Evolutionary conservation across 37 sponge, comb jelly and placozoan species (phyloP).

Genomic region (Theonella swinhoei): DNA sequence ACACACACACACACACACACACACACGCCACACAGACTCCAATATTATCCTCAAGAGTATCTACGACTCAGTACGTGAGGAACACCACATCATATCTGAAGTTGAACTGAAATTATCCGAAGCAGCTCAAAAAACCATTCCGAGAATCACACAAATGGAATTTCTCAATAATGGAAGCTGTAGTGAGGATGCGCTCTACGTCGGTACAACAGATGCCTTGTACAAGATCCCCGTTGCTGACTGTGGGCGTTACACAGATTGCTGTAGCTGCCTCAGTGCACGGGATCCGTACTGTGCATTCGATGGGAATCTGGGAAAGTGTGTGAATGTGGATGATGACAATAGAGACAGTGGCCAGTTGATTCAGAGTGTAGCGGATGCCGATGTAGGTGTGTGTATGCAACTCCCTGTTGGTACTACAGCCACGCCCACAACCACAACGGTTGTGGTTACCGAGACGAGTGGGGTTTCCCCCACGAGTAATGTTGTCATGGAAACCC

Average conservation of each 20-base stretch:
- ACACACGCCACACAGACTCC: neutral
- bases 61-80: neutral
- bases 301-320: slow-evolving; percentile 3
- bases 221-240: slow-evolving; percentile 27
- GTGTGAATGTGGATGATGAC: slow-evolving; percentile 26
- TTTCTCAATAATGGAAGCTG: neutral
- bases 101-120: neutral
- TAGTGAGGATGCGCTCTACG: slow-evolving; percentile 11
- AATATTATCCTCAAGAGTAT: neutral
- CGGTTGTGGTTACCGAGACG: neutral
- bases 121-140: neutral
- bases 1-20: neutral
- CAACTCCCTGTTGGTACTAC: neutral
- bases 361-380: slow-evolving; percentile 35
- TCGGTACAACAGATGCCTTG: slow-evolving; percentile 43
- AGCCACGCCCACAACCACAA: neutral
- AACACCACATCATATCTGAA: neutral
- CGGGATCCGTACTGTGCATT: slow-evolving; percentile 76
- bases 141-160: slow-evolving; percentile 5
- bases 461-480: neutral
- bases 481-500: neutral
- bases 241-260: slow-evolving; percentile 39
- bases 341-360: neutral
- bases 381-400: neutral
- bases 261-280: slow-evolving; percentile 41